phyloP scores from a whole-genome alignment of 2,888 invertebrate genomes.

The Meteorus cinctellus region DNA sequence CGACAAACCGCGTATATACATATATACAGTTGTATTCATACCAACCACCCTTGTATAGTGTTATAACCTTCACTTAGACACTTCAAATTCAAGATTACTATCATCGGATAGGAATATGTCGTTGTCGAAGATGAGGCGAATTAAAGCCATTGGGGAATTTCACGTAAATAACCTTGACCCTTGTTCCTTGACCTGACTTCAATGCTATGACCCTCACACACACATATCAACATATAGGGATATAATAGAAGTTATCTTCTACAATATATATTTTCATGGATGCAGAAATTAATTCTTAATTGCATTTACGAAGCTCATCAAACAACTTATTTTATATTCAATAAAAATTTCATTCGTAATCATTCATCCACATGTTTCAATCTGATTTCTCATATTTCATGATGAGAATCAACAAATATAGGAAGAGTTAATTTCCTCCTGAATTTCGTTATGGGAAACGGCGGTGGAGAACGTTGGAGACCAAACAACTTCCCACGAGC shows the following conservation, averaged over 20 bases:
- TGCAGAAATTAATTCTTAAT: background rate
- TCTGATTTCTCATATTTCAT: background rate
- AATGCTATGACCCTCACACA: background rate
- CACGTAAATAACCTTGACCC: constrained; percentile 1
- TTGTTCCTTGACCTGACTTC: background rate
- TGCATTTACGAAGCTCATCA: too few relatives aligned
- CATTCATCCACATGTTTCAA: background rate
- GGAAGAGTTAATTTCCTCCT: background rate
- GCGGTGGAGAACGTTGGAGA: background rate
- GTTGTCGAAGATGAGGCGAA: background rate
- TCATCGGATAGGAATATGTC: constrained; percentile 1
- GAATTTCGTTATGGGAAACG: constrained; percentile 2
- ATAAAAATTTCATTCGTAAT: too few relatives aligned
- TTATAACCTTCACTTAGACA: background rate
- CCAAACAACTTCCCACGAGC: constrained; percentile 12
- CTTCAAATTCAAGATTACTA: background rate
- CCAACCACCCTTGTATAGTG: background rate
- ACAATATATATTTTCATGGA: background rate
- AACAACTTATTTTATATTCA: too few relatives aligned
- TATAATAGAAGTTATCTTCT: background rate
- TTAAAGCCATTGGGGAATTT: background rate
- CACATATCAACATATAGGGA: background rate
- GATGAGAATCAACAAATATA: background rate
- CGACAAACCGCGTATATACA: background rate
- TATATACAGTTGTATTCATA: background rate